Evolutionary conservation across 2,113 vertebrate species (phyloP).

Genomic region (Tauraco erythrolophus): DNA sequence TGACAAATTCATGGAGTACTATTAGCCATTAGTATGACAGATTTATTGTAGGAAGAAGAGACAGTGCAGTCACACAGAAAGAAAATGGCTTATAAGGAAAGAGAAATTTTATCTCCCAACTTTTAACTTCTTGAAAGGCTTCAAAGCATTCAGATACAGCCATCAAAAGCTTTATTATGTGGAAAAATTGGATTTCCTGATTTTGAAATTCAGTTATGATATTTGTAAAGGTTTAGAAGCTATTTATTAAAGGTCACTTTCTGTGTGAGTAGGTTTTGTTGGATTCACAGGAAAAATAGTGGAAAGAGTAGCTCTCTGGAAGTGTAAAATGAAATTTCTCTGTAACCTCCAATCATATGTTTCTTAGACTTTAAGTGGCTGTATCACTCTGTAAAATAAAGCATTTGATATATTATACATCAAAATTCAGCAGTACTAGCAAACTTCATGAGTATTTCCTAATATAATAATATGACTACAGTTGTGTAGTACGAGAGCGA

Average conservation of each 20-base stretch:
- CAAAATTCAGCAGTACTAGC: background rate
- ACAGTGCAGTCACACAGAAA: background rate
- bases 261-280: background rate
- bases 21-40: background rate
- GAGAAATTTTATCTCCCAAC: background rate
- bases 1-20: background rate
- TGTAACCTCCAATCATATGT: background rate
- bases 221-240: slow-evolving; percentile 23
- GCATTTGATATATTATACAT: background rate
- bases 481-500: background rate
- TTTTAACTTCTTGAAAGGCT: background rate
- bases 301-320: background rate
- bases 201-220: background rate
- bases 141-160: background rate
- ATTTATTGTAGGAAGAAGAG: background rate
- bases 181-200: background rate
- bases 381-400: background rate
- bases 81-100: background rate
- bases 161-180: slow-evolving; percentile 5
- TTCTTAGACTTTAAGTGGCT: background rate
- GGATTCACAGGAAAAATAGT: background rate
- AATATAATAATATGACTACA: background rate
- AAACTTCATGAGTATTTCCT: background rate
- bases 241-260: slow-evolving; percentile 27
- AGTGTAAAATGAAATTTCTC: background rate